Percentiles rank a stretch among this genome's conserved stretches.
Evolutionary conservation across 37 sponge, comb jelly and placozoan species (phyloP).

Genomic region (Sycon ciliatum): DNA sequence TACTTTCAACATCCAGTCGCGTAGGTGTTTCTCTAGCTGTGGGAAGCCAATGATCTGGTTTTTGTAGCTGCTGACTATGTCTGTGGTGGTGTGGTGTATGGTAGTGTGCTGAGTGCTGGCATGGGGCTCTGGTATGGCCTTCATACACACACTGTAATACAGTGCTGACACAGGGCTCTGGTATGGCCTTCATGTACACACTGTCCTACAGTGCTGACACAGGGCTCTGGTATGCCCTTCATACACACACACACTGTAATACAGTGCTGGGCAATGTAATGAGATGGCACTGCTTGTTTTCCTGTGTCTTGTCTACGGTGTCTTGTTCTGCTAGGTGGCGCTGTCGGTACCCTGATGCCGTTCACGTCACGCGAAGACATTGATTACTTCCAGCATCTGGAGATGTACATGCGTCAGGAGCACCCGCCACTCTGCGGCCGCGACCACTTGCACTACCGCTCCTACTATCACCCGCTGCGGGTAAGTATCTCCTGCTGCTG

Average conservation of each 20-base stretch:
- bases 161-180: background rate
- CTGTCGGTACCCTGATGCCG: slow-evolving; percentile 70
- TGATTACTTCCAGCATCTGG: slow-evolving; percentile 97
- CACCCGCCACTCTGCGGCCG: slow-evolving; percentile 70
- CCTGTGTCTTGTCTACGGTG: too few relatives aligned
- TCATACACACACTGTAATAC: background rate
- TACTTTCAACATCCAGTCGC: too few relatives aligned
- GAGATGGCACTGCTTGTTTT: too few relatives aligned
- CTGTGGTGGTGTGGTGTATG: too few relatives aligned
- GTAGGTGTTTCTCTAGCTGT: too few relatives aligned
- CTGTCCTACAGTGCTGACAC: background rate
- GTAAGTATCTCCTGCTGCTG: slow-evolving; percentile 27
- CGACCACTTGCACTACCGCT: slow-evolving; percentile 85
- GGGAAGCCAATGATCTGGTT: too few relatives aligned
- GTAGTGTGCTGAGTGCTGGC: too few relatives aligned
- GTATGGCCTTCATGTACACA: background rate
- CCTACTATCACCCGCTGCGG: slow-evolving; percentile 82
- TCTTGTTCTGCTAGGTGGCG: background rate
- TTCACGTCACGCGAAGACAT: slow-evolving; percentile 94
- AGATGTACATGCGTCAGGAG: slow-evolving; percentile 94
- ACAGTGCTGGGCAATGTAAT: too few relatives aligned
- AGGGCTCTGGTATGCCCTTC: too few relatives aligned
- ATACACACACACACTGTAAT: too few relatives aligned
- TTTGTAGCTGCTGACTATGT: too few relatives aligned
- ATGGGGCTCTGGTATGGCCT: background rate